phyloP scores from a whole-genome alignment of 2,797 vertebrate species.

The Mus minutoides region DNA sequence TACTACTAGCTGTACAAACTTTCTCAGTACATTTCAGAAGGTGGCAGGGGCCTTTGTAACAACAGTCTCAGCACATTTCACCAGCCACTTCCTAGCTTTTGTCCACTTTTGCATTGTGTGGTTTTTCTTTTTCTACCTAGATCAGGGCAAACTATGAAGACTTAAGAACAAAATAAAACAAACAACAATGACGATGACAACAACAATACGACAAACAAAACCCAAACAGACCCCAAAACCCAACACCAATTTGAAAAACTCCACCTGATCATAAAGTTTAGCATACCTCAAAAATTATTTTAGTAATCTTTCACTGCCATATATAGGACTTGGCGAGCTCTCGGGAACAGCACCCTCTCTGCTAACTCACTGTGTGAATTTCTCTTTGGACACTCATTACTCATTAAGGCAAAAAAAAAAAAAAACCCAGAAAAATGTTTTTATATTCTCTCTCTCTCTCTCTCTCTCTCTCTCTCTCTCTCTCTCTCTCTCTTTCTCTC shows the following conservation, averaged over 20 bases:
- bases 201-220: neutral
- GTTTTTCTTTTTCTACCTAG: neutral
- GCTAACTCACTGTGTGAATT: neutral
- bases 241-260: neutral
- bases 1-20: neutral
- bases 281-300: neutral
- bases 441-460: neutral
- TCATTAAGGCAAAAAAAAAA: neutral
- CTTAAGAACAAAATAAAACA: neutral
- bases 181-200: neutral
- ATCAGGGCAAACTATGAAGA: neutral
- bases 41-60: neutral
- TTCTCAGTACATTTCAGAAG: neutral
- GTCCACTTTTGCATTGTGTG: neutral
- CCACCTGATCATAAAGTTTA: neutral
- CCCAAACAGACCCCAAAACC: neutral
- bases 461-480: too few species aligned
- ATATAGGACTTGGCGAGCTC: neutral
- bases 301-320: neutral
- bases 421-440: neutral
- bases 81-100: neutral
- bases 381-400: neutral
- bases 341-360: neutral
- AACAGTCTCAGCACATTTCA: slow-evolving; percentile 2
- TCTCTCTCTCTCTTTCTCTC: too few species aligned